Base-by-base conservation (phyloP, 2,113 vertebrate species). In the Rhinopomastus cyanomelas region DNA sequence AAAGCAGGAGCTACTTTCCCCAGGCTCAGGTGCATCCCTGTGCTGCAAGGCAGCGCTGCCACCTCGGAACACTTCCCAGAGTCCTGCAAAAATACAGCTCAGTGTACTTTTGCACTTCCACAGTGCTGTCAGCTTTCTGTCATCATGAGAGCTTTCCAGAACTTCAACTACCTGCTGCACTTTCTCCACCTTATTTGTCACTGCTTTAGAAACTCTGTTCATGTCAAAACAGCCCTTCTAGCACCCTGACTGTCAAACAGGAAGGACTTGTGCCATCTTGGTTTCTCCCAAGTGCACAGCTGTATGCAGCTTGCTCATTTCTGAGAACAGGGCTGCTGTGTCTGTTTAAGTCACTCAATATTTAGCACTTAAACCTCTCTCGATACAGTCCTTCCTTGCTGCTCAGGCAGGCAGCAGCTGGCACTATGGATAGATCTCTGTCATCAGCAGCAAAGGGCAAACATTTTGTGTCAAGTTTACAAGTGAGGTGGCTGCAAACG, bases 361-460 rank as follows among this genome's bases (percentile, higher is more conserved):
- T 32, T 61, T 32, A 2, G 14, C 46, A 49, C 20, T 69, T 74
- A 60, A 74, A 30, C 32, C 55, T 15, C 13, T 48, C 39, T 21
- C 30, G 13, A 12, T 30, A 21, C 0, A 0, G 46, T 68, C 1
- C 8, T 46, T 48, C 42, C 17, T 5, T 32, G 51, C 62, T 1
- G 6, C 44, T 62, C 0, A 0, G 44, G 44, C 8, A 72, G 30
- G 32, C 75, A 73, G 55, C 25, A 82, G 75, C 64, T 76, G 62
- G 34, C 4, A 0, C 11, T 44, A 23, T 8, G 23, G 76, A 44
- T 22, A 71, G 67, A 67, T 16, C 52, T 49, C 57, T 73, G 20
- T 46, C 66, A 52, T 3, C 1, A 5, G 51, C 32, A 90, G 59
- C 30, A 78, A 78, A 49, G n/a, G 32, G 37, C 49, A 69, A 34